Base-by-base conservation (phyloP, 2,888 invertebrate genomes). In the Callinectes sapidus region DNA sequence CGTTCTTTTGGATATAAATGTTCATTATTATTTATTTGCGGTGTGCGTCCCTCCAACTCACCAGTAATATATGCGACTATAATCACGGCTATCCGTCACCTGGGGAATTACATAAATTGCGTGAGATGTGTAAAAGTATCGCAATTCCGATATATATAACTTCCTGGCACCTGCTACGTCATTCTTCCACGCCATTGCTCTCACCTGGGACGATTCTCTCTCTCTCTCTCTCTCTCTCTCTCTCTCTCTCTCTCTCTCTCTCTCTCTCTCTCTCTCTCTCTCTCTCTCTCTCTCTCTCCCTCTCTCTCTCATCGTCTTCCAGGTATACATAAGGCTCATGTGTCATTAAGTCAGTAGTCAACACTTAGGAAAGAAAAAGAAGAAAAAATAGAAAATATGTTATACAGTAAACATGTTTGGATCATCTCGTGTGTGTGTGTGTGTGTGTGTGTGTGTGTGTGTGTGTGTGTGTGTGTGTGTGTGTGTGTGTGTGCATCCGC, bases 81-180 rank as follows among this genome's bases (percentile, higher is more conserved):
- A 81, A 81, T 81, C 81, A 81, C 32, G 81, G 81, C 32, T 35
- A 16, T 81, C 35, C 81, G 32, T 81, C 81, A 81, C 81, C 2
- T 16, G 32, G 35, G 81, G 81, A 81, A 81, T 81, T 81, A 81
- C 81, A 81, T 81, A 81, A 81, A 81, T 81, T 81, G 81, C 81
- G 35, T 35, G 14, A 81, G 81, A 35, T 81, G 81, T 81, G 81
- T 81, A 81, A 81, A 81, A 81, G 35, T 81, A 81, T 81, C 81
- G 81, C 35, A 81, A 81, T 81, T 81, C 81, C 81, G 81, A 81
- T 81, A 81, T 81, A 81, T 81, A 81, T 81, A 35, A 81, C 81
- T 81, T 81, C 32, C 32, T 81, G 81, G 32, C 35, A 35, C 81
- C 81, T 35, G 81, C 81, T 35, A 6, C 81, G 81, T 81, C 81